Conservation (phyloP, 30 jellyfish, hydroid and myxozoan species). For the Sanderia malayensis region DNA sequence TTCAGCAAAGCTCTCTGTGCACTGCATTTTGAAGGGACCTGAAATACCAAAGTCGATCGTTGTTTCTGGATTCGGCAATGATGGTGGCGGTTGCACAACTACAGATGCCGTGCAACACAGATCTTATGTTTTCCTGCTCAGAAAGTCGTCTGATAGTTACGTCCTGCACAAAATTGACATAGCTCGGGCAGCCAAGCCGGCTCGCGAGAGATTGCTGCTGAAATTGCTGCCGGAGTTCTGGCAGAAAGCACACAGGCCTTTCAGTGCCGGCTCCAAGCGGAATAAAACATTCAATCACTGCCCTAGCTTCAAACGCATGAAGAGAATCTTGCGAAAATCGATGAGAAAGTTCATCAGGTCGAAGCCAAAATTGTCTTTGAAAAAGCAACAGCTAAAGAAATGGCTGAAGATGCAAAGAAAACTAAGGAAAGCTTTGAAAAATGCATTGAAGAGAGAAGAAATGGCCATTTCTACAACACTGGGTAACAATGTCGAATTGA, state of each 20-base stretch:
- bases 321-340: constrained; percentile 41
- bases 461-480: constrained; percentile 19
- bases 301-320: constrained; percentile 52
- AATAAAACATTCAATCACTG: constrained; percentile 27
- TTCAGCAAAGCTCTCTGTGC: constrained; percentile 56
- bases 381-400: constrained; percentile 30
- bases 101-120: constrained; percentile 50
- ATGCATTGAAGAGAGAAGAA: background rate
- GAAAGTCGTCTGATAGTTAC: constrained; percentile 9
- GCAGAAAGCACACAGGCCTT: constrained; percentile 56
- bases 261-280: constrained; percentile 7
- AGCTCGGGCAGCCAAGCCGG: constrained; percentile 53
- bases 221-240: constrained; percentile 59
- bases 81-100: constrained; percentile 70
- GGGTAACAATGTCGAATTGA: constrained; percentile 39
- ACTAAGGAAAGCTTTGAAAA: constrained; percentile 34
- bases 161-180: constrained; percentile 43
- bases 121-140: constrained; percentile 48
- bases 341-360: constrained; percentile 59
- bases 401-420: constrained; percentile 55
- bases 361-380: constrained; percentile 43
- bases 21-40: constrained; percentile 69
- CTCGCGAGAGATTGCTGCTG: constrained; percentile 42
- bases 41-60: constrained; percentile 27
- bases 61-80: constrained; percentile 67